phyloP scores from a whole-genome alignment of 2,888 invertebrate species.

The Eupithecia subumbrata region DNA sequence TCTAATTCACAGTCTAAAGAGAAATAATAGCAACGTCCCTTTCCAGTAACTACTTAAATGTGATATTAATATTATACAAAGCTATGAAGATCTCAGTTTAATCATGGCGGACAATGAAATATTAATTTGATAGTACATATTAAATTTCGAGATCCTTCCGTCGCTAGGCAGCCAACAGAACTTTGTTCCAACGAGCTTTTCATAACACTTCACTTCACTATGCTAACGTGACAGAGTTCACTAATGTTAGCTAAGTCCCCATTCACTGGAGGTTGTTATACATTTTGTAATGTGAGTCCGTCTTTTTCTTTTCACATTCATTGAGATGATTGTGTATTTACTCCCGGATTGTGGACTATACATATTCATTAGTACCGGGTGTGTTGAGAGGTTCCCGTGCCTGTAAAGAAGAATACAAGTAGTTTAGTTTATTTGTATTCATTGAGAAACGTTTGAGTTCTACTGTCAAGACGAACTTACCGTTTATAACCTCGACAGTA shows the following conservation, averaged over 20 bases:
- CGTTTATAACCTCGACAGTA: conserved; percentile 75
- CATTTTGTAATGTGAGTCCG: conserved; percentile 77
- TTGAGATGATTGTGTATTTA: conserved; percentile 78
- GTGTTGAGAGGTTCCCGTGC: conserved; percentile 92
- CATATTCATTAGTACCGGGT: conserved; percentile 91
- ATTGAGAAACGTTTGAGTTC: not conserved
- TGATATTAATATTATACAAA: conserved; percentile 59
- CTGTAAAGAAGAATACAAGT: conserved; percentile 81
- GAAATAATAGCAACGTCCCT: conserved; percentile 66
- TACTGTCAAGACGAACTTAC: conserved; percentile 65
- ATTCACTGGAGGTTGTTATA: conserved; percentile 77
- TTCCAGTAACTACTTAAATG: conserved; percentile 57
- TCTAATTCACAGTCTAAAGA: conserved; percentile 71
- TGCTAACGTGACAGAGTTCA: conserved; percentile 67
- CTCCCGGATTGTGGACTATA: conserved; percentile 84
- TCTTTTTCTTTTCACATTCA: conserved; percentile 82
- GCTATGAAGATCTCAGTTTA: conserved; percentile 55
- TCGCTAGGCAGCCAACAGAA: conserved; percentile 63
- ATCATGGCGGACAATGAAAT: conserved; percentile 47
- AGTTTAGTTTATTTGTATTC: conserved; percentile 32
- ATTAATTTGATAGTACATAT: conserved; percentile 52
- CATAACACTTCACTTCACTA: conserved; percentile 66
- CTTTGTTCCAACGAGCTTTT: conserved; percentile 67
- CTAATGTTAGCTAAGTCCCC: conserved; percentile 69
- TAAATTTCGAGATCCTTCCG: conserved; percentile 69